Evolutionary conservation across 2,113 vertebrate genomes (phyloP).

Genomic region (Cheirogaleus medius): DNA sequence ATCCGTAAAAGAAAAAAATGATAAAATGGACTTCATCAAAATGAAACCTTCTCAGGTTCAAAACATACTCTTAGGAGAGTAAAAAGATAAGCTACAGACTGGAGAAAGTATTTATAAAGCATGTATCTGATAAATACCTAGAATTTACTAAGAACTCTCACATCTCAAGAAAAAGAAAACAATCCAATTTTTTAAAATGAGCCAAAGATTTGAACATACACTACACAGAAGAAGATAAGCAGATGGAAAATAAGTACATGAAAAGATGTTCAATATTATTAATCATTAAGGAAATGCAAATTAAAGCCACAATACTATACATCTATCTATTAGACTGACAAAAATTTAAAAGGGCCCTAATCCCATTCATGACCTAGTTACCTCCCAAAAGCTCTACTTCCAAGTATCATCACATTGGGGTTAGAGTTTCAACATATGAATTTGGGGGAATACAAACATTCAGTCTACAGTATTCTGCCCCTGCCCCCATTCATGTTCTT

Average conservation of each 20-base stretch:
- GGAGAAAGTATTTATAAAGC: neutral
- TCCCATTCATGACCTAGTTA: neutral
- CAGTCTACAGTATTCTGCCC: neutral
- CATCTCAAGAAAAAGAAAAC: neutral
- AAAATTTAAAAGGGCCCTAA: no score
- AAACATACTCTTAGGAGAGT: neutral
- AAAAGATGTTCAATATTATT: neutral
- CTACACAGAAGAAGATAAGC: neutral
- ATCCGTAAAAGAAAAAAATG: neutral
- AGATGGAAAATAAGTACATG: neutral
- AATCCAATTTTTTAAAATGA: neutral
- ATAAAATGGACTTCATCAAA: conserved; percentile 1
- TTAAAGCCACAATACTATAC: neutral
- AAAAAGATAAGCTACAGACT: neutral
- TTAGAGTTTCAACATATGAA: neutral
- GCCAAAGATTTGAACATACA: neutral
- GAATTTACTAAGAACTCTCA: neutral
- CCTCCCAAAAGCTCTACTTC: neutral
- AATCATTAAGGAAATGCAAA: neutral
- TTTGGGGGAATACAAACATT: neutral
- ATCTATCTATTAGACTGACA: neutral
- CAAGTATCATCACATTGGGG: neutral
- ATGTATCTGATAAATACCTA: neutral
- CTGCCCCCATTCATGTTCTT: neutral
- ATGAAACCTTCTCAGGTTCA: neutral